A percentile compares a stretch with the other conserved stretches of the same genome.
These are phyloP conservation scores for Leptocoma aspasia DNA, from an alignment of 2,113 vertebrate genomes.

Conservation along the genomic window DNA sequence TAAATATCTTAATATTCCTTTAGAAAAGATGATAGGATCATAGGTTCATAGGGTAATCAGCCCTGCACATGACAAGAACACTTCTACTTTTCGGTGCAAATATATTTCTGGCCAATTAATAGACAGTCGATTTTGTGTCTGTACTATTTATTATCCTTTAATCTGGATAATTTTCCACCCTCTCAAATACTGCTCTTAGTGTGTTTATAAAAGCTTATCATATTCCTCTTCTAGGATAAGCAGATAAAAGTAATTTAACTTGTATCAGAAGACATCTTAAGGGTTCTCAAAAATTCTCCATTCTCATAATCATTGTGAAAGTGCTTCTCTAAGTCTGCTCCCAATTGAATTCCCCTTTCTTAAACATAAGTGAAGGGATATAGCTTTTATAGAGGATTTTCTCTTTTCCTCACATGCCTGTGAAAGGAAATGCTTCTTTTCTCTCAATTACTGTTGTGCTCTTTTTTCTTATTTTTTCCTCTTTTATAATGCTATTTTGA, in stretches of 20 bases:
- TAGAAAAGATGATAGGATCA: background rate
- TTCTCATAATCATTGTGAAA: background rate
- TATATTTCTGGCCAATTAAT: background rate
- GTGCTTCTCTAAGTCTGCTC: background rate
- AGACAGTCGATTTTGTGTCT: background rate
- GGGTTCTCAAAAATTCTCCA: background rate
- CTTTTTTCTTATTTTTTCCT: background rate
- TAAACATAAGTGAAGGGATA: background rate
- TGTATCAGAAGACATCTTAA: background rate
- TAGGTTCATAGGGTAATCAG: background rate
- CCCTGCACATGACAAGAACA: background rate
- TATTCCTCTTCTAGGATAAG: background rate
- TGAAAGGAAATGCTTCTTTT: background rate
- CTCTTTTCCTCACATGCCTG: background rate
- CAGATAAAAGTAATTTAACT: background rate
- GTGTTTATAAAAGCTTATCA: background rate
- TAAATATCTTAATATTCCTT: background rate
- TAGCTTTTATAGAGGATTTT: background rate
- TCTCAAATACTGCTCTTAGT: background rate
- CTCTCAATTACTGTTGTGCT: background rate
- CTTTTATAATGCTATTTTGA: background rate
- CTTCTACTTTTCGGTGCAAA: background rate
- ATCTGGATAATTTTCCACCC: background rate
- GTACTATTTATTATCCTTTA: background rate
- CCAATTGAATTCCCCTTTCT: background rate